phyloP scores from a whole-genome alignment of 2,888 invertebrate species.

The Eudemis profundana region DNA sequence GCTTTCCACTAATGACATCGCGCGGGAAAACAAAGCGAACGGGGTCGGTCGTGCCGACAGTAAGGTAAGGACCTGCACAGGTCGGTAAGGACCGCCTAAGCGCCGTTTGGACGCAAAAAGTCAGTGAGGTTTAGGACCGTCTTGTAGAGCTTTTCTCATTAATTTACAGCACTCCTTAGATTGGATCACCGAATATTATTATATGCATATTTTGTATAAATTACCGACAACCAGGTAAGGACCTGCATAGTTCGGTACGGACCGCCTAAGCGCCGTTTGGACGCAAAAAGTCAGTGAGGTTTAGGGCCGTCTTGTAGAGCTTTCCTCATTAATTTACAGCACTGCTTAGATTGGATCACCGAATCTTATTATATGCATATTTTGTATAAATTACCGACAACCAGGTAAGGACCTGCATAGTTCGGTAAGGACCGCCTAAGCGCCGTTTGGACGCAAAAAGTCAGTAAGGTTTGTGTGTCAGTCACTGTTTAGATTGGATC shows the following conservation, averaged over 20 bases:
- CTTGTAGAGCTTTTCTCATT: constrained; percentile 23
- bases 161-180: no score
- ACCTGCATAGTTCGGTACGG: no score
- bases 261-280: not conserved
- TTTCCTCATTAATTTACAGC: constrained; percentile 32
- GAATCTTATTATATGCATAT: no score
- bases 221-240: not conserved
- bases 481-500: no score
- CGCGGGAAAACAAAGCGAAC: constrained; percentile 76
- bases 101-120: constrained; percentile 33
- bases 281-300: constrained; percentile 37
- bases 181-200: no score
- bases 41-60: constrained; percentile 45
- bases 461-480: constrained; percentile 25
- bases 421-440: constrained; percentile 38
- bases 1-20: constrained; percentile 83
- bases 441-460: constrained; percentile 31
- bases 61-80: constrained; percentile 36
- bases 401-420: constrained; percentile 29
- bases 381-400: no score
- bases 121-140: constrained; percentile 30
- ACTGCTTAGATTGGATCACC: no score
- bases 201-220: no score
- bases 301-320: constrained; percentile 21
- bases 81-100: constrained; percentile 38